These are phyloP conservation scores for Paramormyrops kingsleyae DNA, from an alignment of 2,113 vertebrate species.

Conservation along the genomic window DNA sequence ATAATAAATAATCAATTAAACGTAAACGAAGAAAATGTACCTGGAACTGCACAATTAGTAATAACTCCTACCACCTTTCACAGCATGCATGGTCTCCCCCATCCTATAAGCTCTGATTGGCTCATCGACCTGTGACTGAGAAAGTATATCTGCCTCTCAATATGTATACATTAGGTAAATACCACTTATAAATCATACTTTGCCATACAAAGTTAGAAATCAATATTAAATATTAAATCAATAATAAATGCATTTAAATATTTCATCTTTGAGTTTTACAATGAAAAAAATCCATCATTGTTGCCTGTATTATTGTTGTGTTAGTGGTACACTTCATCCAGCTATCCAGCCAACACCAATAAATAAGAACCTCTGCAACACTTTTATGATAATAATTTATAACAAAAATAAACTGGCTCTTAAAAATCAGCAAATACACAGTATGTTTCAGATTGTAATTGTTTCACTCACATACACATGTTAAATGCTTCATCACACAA, in stretches of 20 bases:
- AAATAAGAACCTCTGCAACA: neutral
- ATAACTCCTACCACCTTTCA: neutral
- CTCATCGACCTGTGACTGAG: neutral
- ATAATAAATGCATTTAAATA: neutral
- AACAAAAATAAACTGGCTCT: neutral
- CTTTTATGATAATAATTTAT: neutral
- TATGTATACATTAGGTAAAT: neutral
- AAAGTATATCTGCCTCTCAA: neutral
- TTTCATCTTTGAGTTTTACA: neutral
- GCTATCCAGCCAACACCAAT: neutral
- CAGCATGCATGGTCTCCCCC: neutral
- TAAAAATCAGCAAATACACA: neutral
- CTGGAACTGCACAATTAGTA: neutral
- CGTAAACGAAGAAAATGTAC: neutral
- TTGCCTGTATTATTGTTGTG: neutral
- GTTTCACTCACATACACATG: neutral
- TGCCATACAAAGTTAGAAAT: neutral
- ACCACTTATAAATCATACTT: neutral
- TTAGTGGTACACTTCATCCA: neutral
- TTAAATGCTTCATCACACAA: neutral
- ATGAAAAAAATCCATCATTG: neutral
- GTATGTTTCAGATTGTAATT: neutral
- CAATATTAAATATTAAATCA: neutral
- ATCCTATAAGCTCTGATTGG: neutral
- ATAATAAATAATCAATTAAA: neutral